Conservation (phyloP, 2,113 vertebrate species). For the Pituophis catenifer region DNA sequence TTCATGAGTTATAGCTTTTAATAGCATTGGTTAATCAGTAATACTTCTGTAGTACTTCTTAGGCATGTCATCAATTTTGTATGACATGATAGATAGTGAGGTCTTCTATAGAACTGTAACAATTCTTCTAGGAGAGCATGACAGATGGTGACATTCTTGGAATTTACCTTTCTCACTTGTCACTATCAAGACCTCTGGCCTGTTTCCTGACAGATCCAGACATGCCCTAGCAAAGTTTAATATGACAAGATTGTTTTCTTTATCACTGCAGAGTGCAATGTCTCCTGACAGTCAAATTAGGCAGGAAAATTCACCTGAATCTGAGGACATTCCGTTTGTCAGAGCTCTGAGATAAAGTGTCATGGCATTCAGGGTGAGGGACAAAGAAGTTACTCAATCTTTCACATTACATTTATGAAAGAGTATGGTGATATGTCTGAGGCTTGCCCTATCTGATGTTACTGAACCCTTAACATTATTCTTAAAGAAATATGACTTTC, state of each 20-base stretch:
- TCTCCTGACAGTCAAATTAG: conserved; percentile 63
- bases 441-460: conserved; percentile 41
- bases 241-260: conserved; percentile 73
- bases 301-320: conserved; percentile 57
- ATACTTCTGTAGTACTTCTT: conserved; percentile 31
- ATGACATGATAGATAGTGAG: conserved; percentile 48
- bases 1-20: background rate
- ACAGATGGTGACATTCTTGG: conserved; percentile 60
- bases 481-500: conserved; percentile 34
- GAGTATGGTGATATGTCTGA: conserved; percentile 43
- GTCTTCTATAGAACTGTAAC: background rate
- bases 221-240: conserved; percentile 54
- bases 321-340: conserved; percentile 55
- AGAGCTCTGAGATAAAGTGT: conserved; percentile 68
- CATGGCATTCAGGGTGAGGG: conserved; percentile 56
- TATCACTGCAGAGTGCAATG: conserved; percentile 40
- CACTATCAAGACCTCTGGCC: conserved; percentile 65
- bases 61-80: conserved; percentile 29
- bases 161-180: conserved; percentile 75
- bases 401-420: conserved; percentile 64
- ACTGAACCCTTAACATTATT: conserved; percentile 52
- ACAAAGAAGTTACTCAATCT: conserved; percentile 58
- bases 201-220: conserved; percentile 56
- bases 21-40: background rate
- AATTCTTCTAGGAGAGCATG: conserved; percentile 49